phyloP scores from a whole-genome alignment of 2,113 vertebrate genomes.

The Datnioides undecimradiatus region DNA sequence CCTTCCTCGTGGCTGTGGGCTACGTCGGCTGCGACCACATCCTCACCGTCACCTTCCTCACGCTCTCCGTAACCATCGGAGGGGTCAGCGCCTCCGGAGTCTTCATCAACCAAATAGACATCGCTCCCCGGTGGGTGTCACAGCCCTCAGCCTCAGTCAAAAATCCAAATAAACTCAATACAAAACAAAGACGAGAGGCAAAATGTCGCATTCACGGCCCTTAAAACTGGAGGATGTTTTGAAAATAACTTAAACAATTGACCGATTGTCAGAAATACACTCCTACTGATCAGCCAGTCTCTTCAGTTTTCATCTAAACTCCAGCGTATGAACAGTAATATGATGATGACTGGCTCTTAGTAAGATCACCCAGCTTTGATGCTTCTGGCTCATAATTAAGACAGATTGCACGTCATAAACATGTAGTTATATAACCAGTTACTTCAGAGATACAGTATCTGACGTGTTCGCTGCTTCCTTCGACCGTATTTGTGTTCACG shows the following conservation, averaged over 20 bases:
- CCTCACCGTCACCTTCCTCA: constrained; percentile 81
- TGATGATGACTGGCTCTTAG: not conserved
- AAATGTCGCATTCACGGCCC: not conserved
- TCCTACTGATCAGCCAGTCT: not conserved
- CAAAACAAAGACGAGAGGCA: not conserved
- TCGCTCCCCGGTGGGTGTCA: constrained; percentile 82
- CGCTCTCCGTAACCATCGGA: constrained; percentile 69
- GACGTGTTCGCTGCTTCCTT: not conserved
- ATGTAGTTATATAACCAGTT: no score
- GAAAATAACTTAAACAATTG: no score
- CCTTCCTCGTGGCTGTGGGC: constrained; percentile 75
- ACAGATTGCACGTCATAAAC: not conserved
- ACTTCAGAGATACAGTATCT: no score
- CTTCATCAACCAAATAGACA: constrained; percentile 88
- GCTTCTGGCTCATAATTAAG: not conserved
- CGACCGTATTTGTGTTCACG: not conserved
- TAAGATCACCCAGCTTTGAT: not conserved
- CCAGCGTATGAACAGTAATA: not conserved
- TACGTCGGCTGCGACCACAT: constrained; percentile 78
- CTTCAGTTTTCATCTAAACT: not conserved
- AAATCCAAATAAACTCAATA: not conserved
- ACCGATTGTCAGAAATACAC: not conserved
- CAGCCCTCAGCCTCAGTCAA: not conserved
- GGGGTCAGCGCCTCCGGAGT: constrained; percentile 79
- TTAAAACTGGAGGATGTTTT: not conserved